These are phyloP conservation scores for Gymnarchus niloticus DNA, from an alignment of 2,113 vertebrate species.

Conservation along the genomic window DNA sequence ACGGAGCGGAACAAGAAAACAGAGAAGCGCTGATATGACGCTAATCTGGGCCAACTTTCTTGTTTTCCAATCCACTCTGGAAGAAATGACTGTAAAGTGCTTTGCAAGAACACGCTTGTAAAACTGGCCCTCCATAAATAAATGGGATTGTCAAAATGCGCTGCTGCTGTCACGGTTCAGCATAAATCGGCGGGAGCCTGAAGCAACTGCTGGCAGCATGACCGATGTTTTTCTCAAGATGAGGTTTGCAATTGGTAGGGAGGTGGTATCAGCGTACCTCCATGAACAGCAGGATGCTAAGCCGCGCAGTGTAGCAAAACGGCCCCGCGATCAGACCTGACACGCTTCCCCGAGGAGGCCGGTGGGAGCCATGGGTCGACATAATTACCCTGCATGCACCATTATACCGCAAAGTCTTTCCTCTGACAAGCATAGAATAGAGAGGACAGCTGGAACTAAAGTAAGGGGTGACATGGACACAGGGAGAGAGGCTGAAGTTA, in stretches of 20 bases:
- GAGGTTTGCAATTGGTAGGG: neutral
- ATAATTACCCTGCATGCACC: constrained; percentile 32
- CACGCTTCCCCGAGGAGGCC: constrained; percentile 29
- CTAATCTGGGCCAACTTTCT: too few species aligned
- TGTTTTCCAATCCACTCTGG: too few species aligned
- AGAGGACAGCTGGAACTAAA: constrained; percentile 7
- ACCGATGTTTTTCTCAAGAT: neutral
- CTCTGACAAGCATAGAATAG: constrained; percentile 22
- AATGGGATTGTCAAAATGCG: neutral
- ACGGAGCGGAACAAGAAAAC: too few species aligned
- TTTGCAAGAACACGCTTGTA: neutral
- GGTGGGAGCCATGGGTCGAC: neutral
- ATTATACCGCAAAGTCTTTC: neutral
- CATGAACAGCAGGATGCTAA: neutral
- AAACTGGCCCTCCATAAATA: neutral
- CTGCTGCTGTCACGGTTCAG: neutral
- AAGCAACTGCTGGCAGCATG: neutral
- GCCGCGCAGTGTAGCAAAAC: neutral
- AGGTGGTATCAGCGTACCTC: neutral
- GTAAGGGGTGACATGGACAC: neutral
- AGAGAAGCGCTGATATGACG: too few species aligned
- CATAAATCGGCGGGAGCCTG: neutral
- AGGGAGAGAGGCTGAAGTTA: neutral
- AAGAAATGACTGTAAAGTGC: neutral
- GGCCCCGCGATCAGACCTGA: constrained; percentile 28